These are phyloP conservation scores for Neomicropteryx cornuta DNA, from an alignment of 1,140 invertebrate species.

Conservation along the genomic window DNA sequence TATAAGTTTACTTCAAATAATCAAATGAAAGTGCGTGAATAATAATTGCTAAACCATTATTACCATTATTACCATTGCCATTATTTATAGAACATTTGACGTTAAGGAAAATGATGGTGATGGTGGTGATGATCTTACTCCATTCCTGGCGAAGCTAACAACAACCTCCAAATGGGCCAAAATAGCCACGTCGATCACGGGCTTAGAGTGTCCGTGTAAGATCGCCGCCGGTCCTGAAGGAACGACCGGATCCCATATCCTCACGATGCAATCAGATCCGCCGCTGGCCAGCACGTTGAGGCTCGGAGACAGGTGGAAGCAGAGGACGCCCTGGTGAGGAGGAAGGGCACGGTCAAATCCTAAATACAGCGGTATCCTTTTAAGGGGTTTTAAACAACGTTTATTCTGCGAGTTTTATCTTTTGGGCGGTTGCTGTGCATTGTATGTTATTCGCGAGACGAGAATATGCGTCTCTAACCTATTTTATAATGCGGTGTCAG, in stretches of 20 bases:
- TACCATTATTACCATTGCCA: no score
- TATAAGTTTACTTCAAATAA: no score
- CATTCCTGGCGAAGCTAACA: slow-evolving; percentile 29
- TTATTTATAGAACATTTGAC: no score
- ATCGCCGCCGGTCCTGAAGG: slow-evolving; percentile 23
- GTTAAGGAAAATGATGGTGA: no score
- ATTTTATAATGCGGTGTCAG: no score
- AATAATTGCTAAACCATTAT: no score
- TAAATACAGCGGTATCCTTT: background rate
- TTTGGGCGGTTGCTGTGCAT: no score
- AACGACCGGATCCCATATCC: slow-evolving; percentile 33
- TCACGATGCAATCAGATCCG: slow-evolving; percentile 23
- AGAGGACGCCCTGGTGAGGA: slow-evolving; percentile 32
- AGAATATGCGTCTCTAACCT: no score
- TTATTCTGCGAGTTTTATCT: no score
- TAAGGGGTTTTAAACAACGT: slow-evolving; percentile 2
- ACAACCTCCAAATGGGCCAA: slow-evolving; percentile 23
- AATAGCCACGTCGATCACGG: slow-evolving; percentile 29
- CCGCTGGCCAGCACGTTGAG: slow-evolving; percentile 30
- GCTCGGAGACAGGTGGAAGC: slow-evolving; percentile 25
- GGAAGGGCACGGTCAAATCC: slow-evolving; percentile 6
- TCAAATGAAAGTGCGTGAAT: no score
- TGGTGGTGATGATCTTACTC: no score
- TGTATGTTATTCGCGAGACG: no score
- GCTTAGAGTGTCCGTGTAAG: slow-evolving; percentile 21